A percentile compares a stretch with the other conserved stretches of the same genome.
phyloP scores from a whole-genome alignment of 2,113 vertebrate genomes.

The Coryphaenoides rupestris region DNA sequence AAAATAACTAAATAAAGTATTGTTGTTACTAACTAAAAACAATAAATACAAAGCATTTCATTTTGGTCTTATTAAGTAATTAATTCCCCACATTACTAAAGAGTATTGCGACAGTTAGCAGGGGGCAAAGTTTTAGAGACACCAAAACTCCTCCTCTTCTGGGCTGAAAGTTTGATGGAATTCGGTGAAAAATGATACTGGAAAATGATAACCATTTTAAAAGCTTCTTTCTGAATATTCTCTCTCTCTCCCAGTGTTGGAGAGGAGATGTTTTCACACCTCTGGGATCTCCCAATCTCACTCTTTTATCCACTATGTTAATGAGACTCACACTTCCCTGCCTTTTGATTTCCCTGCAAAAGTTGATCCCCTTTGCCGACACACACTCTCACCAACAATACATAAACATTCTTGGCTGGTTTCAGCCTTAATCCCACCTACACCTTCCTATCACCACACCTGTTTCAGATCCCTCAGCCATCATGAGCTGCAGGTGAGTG shows the following conservation, averaged over 20 bases:
- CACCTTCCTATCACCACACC: constrained; percentile 79
- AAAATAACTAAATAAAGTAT: too few species aligned
- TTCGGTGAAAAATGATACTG: constrained; percentile 50
- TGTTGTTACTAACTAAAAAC: too few species aligned
- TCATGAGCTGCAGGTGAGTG: constrained; percentile 55
- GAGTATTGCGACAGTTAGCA: too few species aligned
- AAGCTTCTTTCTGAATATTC: constrained; percentile 27
- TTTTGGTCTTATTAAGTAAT: too few species aligned
- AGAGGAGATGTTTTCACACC: constrained; percentile 50
- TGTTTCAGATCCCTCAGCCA: constrained; percentile 67
- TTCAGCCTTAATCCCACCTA: constrained; percentile 64
- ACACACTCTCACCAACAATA: constrained; percentile 22
- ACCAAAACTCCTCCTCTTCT: constrained; percentile 45
- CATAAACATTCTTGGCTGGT: constrained; percentile 37
- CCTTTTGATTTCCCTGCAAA: constrained; percentile 58
- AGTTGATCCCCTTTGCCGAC: not conserved
- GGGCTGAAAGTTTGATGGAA: constrained; percentile 9
- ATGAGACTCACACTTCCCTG: constrained; percentile 40
- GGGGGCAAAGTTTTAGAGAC: constrained; percentile 1
- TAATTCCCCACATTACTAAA: too few species aligned
- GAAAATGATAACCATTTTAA: constrained; percentile 66
- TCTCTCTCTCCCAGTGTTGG: constrained; percentile 39
- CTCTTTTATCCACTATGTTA: constrained; percentile 50
- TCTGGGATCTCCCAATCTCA: constrained; percentile 42
- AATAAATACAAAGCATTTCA: too few species aligned